phyloP scores from a whole-genome alignment of 2,113 vertebrate species.

The Ahaetulla prasina region DNA sequence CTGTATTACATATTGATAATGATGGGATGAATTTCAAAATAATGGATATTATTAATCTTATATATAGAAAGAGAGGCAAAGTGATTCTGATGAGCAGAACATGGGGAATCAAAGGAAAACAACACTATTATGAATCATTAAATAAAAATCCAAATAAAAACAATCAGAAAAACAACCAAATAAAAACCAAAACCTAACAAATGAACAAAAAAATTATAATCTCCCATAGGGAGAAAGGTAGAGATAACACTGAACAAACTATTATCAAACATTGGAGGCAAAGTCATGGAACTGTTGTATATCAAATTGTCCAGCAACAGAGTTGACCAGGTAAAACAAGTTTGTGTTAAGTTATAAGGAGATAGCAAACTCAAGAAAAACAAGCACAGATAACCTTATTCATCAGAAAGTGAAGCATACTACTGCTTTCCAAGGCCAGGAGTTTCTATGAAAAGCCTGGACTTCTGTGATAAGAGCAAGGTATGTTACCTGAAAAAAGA shows the following conservation, averaged over 20 bases:
- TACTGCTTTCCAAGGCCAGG: not conserved
- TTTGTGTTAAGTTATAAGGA: not conserved
- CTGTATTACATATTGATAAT: not conserved
- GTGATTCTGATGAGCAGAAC: not conserved
- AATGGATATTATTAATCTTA: not conserved
- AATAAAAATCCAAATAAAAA: not conserved
- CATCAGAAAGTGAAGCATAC: not conserved
- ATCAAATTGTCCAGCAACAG: not conserved
- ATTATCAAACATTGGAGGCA: not conserved
- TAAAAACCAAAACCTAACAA: not conserved
- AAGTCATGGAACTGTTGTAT: not conserved
- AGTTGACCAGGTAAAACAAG: not conserved
- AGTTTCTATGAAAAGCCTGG: not conserved
- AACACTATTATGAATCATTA: not conserved
- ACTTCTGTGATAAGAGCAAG: not conserved
- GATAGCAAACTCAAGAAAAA: not conserved
- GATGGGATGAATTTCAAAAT: not conserved
- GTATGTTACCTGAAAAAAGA: not conserved
- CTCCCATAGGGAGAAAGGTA: not conserved
- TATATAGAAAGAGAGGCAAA: not conserved
- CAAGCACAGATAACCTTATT: not conserved
- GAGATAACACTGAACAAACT: not conserved
- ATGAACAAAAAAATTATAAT: not conserved
- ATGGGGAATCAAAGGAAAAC: not conserved
- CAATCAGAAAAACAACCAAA: not conserved